Conservation (phyloP, 2,113 vertebrate species). For the Nannobrachium achirus region DNA sequence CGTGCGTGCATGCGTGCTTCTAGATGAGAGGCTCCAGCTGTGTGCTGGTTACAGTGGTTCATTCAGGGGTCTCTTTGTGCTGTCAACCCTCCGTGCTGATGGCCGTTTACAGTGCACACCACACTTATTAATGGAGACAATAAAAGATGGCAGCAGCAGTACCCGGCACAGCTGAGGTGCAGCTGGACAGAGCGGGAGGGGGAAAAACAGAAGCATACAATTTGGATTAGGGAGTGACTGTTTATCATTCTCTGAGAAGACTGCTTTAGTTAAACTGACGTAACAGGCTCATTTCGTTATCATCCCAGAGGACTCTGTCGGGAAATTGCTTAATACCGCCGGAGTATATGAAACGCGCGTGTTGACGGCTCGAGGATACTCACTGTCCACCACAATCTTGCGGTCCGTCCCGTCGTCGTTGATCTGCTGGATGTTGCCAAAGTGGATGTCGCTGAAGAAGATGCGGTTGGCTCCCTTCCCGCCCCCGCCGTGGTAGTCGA, state of each 20-base stretch:
- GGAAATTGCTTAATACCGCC: not conserved
- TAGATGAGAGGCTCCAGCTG: slow-evolving; percentile 45
- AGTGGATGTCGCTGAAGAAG: slow-evolving; percentile 99
- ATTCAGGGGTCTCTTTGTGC: slow-evolving; percentile 24
- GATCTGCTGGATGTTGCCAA: slow-evolving; percentile 98
- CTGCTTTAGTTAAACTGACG: too few relatives aligned
- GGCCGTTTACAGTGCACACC: slow-evolving; percentile 19
- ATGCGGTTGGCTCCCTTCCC: slow-evolving; percentile 89
- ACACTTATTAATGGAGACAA: slow-evolving; percentile 34
- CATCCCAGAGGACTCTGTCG: fast-evolving
- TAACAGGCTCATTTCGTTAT: not conserved
- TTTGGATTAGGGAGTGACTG: slow-evolving; percentile 1
- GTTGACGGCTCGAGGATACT: slow-evolving; percentile 56
- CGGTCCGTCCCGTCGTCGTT: slow-evolving; percentile 88
- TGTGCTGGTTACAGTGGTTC: slow-evolving; percentile 37
- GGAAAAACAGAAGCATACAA: not conserved
- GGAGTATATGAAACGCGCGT: not conserved
- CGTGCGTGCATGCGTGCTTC: slow-evolving; percentile 24
- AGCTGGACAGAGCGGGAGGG: not conserved
- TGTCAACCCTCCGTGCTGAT: slow-evolving; percentile 32
- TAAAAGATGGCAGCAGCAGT: not conserved
- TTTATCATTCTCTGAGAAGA: too few relatives aligned
- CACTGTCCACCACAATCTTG: slow-evolving; percentile 94
- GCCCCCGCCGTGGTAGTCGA: slow-evolving; percentile 88
- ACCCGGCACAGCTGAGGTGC: slow-evolving; percentile 3